These are phyloP conservation scores for Nemopilema nomurai DNA, from an alignment of 30 jellyfish, hydroid and myxozoan species.

Conservation along the genomic window DNA sequence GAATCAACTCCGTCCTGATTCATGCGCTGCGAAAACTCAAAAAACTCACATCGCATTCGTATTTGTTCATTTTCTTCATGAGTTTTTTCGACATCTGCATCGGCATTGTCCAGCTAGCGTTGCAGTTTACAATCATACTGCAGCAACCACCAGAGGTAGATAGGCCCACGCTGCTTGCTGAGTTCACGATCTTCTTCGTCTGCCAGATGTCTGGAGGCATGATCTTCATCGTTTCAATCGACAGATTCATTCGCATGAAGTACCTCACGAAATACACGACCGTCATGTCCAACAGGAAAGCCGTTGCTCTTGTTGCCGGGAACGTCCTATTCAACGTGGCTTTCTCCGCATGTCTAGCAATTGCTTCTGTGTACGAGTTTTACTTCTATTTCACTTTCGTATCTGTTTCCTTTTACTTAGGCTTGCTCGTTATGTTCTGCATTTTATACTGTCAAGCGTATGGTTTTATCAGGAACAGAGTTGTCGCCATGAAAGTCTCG, in stretches of 20 bases:
- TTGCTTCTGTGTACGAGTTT: constrained; percentile 23
- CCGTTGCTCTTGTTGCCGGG: neutral
- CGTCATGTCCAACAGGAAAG: constrained; percentile 12
- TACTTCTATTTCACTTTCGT: constrained; percentile 13
- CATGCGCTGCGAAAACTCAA: constrained; percentile 39
- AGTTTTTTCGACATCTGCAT: constrained; percentile 35
- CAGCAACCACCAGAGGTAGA: constrained; percentile 16
- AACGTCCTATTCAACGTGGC: neutral
- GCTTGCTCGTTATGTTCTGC: constrained; percentile 1
- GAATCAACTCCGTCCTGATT: constrained; percentile 37
- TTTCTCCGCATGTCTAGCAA: neutral
- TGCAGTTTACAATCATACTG: constrained; percentile 16
- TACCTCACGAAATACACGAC: constrained; percentile 26
- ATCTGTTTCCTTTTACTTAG: neutral
- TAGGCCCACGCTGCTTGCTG: neutral
- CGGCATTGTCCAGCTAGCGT: constrained; percentile 32
- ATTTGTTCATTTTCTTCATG: constrained; percentile 27
- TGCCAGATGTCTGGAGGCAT: constrained; percentile 32
- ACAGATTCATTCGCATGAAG: constrained; percentile 52
- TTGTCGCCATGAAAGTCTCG: neutral
- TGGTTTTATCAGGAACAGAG: neutral
- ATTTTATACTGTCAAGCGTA: constrained; percentile 31
- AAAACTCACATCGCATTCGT: constrained; percentile 9
- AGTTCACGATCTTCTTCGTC: constrained; percentile 15
- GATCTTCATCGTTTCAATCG: constrained; percentile 28